These are phyloP conservation scores for Nothura maculosa DNA, from an alignment of 2,797 vertebrate genomes.

Conservation along the genomic window DNA sequence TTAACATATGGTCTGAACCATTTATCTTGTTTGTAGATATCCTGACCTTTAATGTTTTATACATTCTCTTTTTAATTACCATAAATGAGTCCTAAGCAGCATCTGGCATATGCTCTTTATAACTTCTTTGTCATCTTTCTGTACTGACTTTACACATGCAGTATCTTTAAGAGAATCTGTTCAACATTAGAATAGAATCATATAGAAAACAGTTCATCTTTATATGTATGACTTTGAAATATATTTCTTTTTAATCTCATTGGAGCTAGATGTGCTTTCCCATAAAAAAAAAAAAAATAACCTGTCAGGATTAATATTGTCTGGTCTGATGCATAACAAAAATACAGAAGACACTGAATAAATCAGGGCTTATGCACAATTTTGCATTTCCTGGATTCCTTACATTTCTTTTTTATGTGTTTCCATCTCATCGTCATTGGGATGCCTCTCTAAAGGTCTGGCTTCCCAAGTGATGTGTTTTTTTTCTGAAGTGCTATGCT, in stretches of 20 bases:
- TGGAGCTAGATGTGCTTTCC: neutral
- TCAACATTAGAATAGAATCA: neutral
- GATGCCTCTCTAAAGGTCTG: neutral
- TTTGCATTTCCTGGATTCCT: neutral
- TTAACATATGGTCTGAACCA: neutral
- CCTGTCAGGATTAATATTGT: neutral
- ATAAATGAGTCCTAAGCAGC: neutral
- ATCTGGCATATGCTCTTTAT: neutral
- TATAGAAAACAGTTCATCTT: neutral
- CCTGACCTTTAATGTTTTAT: conserved; percentile 5
- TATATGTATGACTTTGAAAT: neutral
- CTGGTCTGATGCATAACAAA: neutral
- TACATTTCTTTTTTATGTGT: neutral
- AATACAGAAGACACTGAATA: neutral
- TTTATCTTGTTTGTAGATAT: neutral
- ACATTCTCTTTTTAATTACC: conserved; percentile 20
- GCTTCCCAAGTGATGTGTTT: neutral
- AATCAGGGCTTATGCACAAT: neutral
- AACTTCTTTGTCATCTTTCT: neutral
- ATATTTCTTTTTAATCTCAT: neutral
- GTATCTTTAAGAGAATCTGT: neutral
- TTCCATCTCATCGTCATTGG: neutral
- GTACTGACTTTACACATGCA: neutral
- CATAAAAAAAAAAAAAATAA: neutral
- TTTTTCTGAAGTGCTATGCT: neutral